Base-by-base conservation (phyloP, 2,888 invertebrate species). In the Troglohyphantes excavatus region DNA sequence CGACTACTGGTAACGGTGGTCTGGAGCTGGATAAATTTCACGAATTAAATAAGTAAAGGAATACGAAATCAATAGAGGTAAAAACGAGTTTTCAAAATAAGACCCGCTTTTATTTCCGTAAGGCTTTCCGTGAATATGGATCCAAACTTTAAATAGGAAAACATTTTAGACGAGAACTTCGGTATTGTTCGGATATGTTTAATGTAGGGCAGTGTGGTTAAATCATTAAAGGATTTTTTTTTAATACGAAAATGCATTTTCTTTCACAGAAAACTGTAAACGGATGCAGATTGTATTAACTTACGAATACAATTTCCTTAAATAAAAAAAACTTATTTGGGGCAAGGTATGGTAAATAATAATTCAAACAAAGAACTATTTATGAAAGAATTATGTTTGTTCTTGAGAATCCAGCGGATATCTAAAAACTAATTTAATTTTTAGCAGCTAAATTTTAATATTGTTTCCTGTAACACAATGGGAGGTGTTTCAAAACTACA, bases 51-150 rank as follows among this genome's bases (percentile, higher is more conserved):
- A 23, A 43, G 33, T 21, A 17, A 29, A 53, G 17, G 53, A 53
- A 53, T 53, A 6, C 33, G 9, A 26, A 29, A 53, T 43, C 13
- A 17, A 59, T 26, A 43, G 7, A 46, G n/a, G n/a, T 11, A 73
- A 43, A 83, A 84, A 63, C 33, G 29, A 68, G 68, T 33, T 29
- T 68, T 68, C 26, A 27, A 72, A 70, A 19, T 43, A 65, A 75
- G 23, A 63, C 21, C 39, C 7, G 43, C 17, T 39, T 68, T 59
- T 43, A 53, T 33, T 76, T 67, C 59, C 21, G 23, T 68, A 19
- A 21, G 27, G 72, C 46, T 72, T 72, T 78, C 63, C 19, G 29
- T 27, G 26, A 46, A 63, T 19, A 17, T 29, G 33, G 21, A n/a
- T 26, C 75, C 21, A 26, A 53, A 59, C n/a, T 26, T 65, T 11